Conservation (phyloP, 2,797 vertebrate species). For the Gila robusta region DNA sequence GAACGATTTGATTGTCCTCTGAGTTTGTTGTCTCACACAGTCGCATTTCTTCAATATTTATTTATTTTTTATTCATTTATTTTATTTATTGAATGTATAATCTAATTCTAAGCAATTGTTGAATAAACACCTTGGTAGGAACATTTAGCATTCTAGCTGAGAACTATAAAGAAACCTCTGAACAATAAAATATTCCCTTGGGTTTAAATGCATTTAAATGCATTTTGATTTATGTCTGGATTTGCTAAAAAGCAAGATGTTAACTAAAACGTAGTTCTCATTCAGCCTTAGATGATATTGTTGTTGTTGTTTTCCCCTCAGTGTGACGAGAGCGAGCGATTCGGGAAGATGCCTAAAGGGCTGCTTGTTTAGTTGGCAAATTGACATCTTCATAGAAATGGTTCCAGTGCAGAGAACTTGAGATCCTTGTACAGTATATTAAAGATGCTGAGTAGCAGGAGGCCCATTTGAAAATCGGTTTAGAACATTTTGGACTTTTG, state of each 20-base stretch:
- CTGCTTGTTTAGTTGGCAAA: slow-evolving; percentile 1
- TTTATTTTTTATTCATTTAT: neutral
- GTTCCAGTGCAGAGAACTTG: neutral
- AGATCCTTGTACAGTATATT: neutral
- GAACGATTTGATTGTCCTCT: neutral
- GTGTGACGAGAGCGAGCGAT: neutral
- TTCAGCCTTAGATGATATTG: neutral
- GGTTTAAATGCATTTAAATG: neutral
- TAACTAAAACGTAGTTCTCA: neutral
- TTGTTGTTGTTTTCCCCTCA: neutral
- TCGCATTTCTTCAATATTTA: neutral
- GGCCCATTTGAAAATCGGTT: neutral
- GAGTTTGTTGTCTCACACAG: neutral
- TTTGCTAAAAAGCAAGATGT: neutral
- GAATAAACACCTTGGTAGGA: neutral
- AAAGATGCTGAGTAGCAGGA: neutral
- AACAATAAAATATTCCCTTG: neutral
- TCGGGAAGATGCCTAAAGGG: neutral
- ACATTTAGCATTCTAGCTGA: neutral
- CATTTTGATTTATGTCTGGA: slow-evolving; percentile 1
- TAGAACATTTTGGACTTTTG: neutral
- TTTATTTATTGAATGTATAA: neutral
- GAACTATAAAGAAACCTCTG: neutral
- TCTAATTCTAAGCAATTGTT: neutral
- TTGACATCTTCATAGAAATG: neutral